Evolutionary conservation across 2,113 vertebrate species (phyloP).

Genomic region (Thryonomys swinderianus): DNA sequence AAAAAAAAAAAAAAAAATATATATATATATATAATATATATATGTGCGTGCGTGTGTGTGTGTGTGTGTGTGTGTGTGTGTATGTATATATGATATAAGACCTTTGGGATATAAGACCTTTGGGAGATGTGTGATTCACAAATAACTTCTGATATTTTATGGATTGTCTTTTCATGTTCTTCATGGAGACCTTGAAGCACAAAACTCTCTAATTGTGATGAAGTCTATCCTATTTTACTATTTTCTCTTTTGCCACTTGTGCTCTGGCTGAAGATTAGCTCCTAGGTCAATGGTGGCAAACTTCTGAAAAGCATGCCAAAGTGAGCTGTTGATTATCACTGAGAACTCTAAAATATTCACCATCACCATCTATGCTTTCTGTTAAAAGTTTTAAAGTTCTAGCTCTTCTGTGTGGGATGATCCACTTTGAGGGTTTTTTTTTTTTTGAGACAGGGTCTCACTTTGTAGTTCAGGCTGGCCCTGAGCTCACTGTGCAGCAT

Average conservation of each 20-base stretch:
- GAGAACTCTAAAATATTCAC: neutral
- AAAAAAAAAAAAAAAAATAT: neutral
- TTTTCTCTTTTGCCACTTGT: neutral
- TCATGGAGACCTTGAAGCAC: neutral
- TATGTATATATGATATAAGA: too few relatives aligned
- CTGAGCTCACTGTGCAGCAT: too few relatives aligned
- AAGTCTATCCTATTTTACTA: neutral
- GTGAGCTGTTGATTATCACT: neutral
- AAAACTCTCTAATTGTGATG: neutral
- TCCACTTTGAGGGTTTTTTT: neutral
- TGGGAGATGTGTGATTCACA: neutral
- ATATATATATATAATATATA: too few relatives aligned
- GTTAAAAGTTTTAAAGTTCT: neutral
- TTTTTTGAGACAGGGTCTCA: too few relatives aligned
- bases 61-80: too few relatives aligned
- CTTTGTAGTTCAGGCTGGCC: too few relatives aligned
- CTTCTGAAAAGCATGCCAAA: neutral
- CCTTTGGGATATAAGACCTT: neutral
- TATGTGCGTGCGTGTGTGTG: too few relatives aligned
- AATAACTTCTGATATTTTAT: slow-evolving; percentile 15
- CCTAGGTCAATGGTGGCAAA: neutral
- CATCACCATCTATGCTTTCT: neutral
- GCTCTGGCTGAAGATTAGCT: neutral
- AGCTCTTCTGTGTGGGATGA: neutral
- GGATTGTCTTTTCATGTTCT: neutral